phyloP scores from a whole-genome alignment of 1,140 invertebrate species.

The Brachionus koreanus region DNA sequence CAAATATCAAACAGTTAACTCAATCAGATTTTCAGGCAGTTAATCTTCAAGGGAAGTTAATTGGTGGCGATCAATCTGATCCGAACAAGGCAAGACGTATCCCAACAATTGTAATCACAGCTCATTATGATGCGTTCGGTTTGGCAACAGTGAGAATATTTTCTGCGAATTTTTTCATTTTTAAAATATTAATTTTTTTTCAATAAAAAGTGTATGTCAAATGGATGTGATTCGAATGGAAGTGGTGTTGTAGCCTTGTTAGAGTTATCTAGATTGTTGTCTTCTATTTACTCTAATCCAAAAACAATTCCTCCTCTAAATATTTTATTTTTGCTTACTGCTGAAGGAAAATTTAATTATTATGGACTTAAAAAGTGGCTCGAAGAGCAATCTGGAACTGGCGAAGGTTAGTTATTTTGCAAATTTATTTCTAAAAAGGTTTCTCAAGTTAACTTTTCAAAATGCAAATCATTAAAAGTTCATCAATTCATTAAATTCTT shows the following conservation, averaged over 20 bases:
- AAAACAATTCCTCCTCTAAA: constrained; percentile 78
- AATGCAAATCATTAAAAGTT: too few species aligned
- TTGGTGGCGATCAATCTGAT: constrained; percentile 71
- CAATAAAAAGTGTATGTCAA: constrained; percentile 69
- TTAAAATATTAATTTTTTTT: constrained; percentile 46
- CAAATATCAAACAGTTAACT: constrained; percentile 67
- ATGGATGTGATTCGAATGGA: constrained; percentile 85
- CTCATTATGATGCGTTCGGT: constrained; percentile 86
- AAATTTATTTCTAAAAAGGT: too few species aligned
- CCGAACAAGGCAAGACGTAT: constrained; percentile 60
- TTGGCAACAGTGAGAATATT: constrained; percentile 73
- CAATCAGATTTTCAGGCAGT: constrained; percentile 71
- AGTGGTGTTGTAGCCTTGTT: constrained; percentile 83
- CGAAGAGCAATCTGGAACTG: constrained; percentile 78
- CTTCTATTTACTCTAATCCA: constrained; percentile 76
- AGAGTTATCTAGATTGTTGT: constrained; percentile 82
- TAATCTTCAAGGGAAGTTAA: constrained; percentile 78
- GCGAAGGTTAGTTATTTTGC: constrained; percentile 65
- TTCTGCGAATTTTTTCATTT: constrained; percentile 35
- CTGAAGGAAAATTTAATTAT: constrained; percentile 90
- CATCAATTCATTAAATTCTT: too few species aligned
- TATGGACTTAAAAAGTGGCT: constrained; percentile 93
- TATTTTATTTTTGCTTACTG: constrained; percentile 81
- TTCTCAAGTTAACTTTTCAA: too few species aligned
- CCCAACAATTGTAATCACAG: constrained; percentile 80